Conservation (phyloP, 2,113 vertebrate genomes). For the Mesoclemmys tuberculata region DNA sequence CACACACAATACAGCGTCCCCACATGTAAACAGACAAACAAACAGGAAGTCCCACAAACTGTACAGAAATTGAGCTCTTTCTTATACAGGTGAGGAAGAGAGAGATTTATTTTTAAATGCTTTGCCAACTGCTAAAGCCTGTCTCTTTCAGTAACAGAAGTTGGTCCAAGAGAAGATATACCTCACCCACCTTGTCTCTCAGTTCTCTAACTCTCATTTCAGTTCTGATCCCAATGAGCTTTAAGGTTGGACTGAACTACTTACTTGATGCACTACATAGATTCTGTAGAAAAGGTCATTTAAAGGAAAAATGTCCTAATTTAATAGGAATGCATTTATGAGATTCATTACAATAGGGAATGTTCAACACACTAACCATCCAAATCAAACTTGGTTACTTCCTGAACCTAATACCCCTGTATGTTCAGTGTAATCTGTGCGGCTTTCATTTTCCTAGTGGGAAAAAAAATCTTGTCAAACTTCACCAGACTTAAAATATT, state of each 20-base stretch:
- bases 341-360: constrained; percentile 20
- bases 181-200: not conserved
- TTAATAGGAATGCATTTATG: constrained; percentile 11
- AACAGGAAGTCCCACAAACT: not conserved
- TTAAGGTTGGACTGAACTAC: not conserved
- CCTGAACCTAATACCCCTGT: not conserved
- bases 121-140: not conserved
- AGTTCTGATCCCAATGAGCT: not conserved
- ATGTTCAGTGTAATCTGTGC: not conserved
- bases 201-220: constrained; percentile 23
- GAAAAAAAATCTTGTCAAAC: not conserved
- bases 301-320: constrained; percentile 23
- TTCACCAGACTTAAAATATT: not conserved
- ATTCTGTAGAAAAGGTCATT: not conserved
- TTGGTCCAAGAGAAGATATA: not conserved
- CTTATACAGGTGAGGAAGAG: not conserved
- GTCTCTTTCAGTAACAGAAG: not conserved
- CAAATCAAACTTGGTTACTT: not conserved
- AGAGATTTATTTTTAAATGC: not conserved
- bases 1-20: not conserved
- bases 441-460: not conserved
- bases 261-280: not conserved
- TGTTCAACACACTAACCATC: not conserved
- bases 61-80: not conserved
- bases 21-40: not conserved